A percentile compares a stretch with the other conserved stretches of the same genome.
Evolutionary conservation across 2,113 vertebrate species (phyloP).

Genomic region (Mesitornis unicolor): DNA sequence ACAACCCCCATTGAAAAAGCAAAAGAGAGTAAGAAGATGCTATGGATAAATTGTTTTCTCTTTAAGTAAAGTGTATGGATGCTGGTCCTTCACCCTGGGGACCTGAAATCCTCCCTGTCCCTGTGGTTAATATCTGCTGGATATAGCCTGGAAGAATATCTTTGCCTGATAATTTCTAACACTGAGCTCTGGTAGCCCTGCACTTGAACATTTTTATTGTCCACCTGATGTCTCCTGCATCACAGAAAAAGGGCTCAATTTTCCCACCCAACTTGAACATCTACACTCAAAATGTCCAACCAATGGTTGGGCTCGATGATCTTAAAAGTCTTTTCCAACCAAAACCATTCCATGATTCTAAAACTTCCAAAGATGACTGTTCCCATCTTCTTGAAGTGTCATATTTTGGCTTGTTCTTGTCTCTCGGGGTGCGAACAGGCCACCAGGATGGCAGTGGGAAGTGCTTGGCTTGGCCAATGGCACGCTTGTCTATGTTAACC

Average conservation of each 20-base stretch:
- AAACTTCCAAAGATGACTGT: not conserved
- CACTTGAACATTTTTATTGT: not conserved
- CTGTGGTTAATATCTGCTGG: not conserved
- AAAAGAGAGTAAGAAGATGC: not conserved
- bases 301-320: no score
- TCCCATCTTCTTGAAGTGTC: not conserved
- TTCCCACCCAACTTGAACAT: not conserved
- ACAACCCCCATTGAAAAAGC: not conserved
- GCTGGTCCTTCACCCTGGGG: accelerated
- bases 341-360: no score
- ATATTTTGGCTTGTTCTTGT: not conserved
- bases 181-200: not conserved
- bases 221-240: not conserved
- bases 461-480: not conserved
- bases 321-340: no score
- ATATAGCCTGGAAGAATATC: not conserved
- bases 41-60: not conserved
- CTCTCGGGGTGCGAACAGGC: not conserved
- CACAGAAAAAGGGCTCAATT: not conserved
- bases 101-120: not conserved
- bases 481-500: not conserved
- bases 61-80: not conserved
- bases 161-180: not conserved
- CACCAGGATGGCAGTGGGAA: not conserved
- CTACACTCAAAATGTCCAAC: not conserved